Evolutionary conservation across 2,797 vertebrate species (phyloP).

Genomic region (Rhodeus uyekii): DNA sequence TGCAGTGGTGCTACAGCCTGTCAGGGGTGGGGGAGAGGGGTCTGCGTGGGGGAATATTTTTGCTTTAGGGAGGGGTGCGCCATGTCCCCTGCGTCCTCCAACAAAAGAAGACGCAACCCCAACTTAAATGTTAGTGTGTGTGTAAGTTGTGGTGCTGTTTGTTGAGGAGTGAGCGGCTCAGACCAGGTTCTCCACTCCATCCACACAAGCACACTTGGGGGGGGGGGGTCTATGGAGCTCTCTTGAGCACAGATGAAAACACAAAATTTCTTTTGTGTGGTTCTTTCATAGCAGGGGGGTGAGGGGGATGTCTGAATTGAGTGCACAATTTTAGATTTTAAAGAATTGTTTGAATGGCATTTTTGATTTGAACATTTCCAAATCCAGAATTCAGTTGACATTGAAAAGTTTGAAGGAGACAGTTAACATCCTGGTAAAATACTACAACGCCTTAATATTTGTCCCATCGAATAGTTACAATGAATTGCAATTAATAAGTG

Average conservation of each 20-base stretch:
- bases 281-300: constrained; percentile 59
- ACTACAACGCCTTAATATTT: background rate
- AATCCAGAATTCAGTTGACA: background rate
- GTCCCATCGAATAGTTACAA: background rate
- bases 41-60: constrained; percentile 46
- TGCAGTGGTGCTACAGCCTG: constrained; percentile 72
- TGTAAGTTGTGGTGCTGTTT: background rate
- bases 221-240: constrained; percentile 66
- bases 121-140: constrained; percentile 73
- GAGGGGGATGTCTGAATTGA: background rate
- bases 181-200: constrained; percentile 26
- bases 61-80: constrained; percentile 61
- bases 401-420: background rate
- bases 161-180: constrained; percentile 10
- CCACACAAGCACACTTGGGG: constrained; percentile 66
- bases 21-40: constrained; percentile 55
- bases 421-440: background rate
- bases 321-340: background rate
- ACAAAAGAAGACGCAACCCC: constrained; percentile 77
- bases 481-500: background rate
- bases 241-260: constrained; percentile 67
- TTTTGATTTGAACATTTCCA: background rate
- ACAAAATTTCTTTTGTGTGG: constrained; percentile 68
- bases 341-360: background rate
- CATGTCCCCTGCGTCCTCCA: constrained; percentile 64